Percentiles rank a stretch among this genome's conserved stretches.
phyloP scores from a whole-genome alignment of 2,113 vertebrate species.

The Colius striatus region DNA sequence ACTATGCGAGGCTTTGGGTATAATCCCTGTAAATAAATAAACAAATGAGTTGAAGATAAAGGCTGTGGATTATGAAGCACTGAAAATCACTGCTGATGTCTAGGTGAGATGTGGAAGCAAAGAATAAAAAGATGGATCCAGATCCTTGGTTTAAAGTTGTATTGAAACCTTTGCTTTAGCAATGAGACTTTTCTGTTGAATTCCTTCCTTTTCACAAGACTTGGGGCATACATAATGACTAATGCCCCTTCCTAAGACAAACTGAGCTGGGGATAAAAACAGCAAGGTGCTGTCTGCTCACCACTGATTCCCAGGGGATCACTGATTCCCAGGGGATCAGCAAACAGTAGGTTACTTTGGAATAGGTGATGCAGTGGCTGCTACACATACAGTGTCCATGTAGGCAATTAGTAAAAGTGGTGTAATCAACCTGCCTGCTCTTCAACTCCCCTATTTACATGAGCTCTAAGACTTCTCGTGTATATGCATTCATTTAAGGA shows the following conservation, averaged over 20 bases:
- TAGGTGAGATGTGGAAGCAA: neutral
- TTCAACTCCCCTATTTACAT: neutral
- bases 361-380: neutral
- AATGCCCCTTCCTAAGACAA: neutral
- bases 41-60: neutral
- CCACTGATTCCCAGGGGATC: neutral
- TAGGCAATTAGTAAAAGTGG: neutral
- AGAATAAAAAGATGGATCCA: neutral
- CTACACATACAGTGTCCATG: neutral
- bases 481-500: neutral
- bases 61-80: neutral
- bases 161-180: neutral
- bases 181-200: neutral
- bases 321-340: neutral
- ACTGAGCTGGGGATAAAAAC: neutral
- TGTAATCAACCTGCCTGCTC: neutral
- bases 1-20: neutral
- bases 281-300: neutral
- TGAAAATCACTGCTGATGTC: neutral
- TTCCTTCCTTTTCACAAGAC: neutral
- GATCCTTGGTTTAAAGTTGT: neutral
- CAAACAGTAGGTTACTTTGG: neutral
- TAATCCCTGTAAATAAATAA: constrained; percentile 1
- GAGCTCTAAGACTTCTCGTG: neutral
- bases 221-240: neutral